Evolutionary conservation across 2,888 invertebrate genomes (phyloP).

Genomic region (Halictus ligatus): DNA sequence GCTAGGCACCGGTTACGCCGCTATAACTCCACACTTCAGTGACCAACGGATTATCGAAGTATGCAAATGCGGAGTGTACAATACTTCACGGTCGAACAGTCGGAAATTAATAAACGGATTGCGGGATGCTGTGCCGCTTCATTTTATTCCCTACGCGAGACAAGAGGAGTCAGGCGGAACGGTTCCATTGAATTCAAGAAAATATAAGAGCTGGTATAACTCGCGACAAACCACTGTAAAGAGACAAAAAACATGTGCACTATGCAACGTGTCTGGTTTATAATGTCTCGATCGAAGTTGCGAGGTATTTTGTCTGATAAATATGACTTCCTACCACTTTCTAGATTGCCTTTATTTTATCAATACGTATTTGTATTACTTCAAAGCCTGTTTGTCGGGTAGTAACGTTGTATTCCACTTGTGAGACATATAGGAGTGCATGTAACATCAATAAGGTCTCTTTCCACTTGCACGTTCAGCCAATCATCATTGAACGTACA

Average conservation of each 20-base stretch:
- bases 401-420: neutral
- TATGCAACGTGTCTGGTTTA: neutral
- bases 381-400: neutral
- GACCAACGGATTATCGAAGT: slow-evolving; percentile 73
- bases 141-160: slow-evolving; percentile 39
- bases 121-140: slow-evolving; percentile 22
- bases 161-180: neutral
- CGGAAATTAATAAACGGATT: slow-evolving; percentile 67
- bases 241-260: neutral
- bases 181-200: neutral
- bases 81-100: slow-evolving; percentile 62
- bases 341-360: too few relatives aligned
- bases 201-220: neutral
- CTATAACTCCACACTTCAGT: slow-evolving; percentile 63
- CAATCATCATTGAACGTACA: neutral
- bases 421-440: neutral
- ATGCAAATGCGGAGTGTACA: slow-evolving; percentile 69
- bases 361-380: too few relatives aligned
- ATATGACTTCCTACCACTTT: too few relatives aligned
- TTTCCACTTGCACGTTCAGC: too few relatives aligned
- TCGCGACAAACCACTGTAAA: neutral
- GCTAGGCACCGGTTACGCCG: slow-evolving; percentile 51
- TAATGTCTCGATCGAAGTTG: too few relatives aligned
- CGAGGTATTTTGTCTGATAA: too few relatives aligned
- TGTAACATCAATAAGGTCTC: neutral